Percentiles rank a stretch among this genome's conserved stretches.
Evolutionary conservation across 2,113 vertebrate species (phyloP).

Genomic region (Excalfactoria chinensis): DNA sequence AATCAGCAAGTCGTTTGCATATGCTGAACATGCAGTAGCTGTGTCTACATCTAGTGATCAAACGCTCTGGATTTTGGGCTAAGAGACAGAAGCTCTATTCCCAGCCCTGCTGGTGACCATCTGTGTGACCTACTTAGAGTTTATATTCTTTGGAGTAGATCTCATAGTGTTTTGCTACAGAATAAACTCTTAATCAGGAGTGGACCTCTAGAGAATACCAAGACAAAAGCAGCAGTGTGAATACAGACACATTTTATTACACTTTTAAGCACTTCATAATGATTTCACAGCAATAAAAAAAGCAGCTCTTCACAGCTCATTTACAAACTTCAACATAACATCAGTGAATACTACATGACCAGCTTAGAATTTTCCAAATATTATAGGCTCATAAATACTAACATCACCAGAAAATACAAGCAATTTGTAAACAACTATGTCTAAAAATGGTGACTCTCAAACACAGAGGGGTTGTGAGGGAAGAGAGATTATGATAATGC

Average conservation of each 20-base stretch:
- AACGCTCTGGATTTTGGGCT: neutral
- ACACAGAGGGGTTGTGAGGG: neutral
- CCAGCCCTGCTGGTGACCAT: conserved; percentile 12
- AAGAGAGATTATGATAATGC: neutral
- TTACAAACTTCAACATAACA: neutral
- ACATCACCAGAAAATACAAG: neutral
- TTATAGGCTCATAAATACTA: neutral
- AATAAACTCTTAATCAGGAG: neutral
- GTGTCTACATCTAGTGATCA: neutral
- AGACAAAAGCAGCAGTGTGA: neutral
- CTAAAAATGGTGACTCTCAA: neutral
- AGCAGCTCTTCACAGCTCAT: neutral
- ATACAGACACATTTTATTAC: neutral
- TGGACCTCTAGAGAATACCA: neutral
- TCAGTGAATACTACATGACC: neutral
- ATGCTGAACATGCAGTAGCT: conserved; percentile 1
- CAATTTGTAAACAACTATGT: neutral
- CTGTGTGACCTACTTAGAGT: conserved; percentile 15
- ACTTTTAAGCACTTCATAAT: neutral
- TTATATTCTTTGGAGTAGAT: neutral
- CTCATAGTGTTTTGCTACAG: neutral
- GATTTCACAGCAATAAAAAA: neutral
- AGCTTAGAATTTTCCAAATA: neutral
- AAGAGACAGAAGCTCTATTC: neutral
- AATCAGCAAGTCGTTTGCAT: conserved; percentile 33